Conservation (phyloP, 2,113 vertebrate genomes). For the Macrotus californicus region DNA sequence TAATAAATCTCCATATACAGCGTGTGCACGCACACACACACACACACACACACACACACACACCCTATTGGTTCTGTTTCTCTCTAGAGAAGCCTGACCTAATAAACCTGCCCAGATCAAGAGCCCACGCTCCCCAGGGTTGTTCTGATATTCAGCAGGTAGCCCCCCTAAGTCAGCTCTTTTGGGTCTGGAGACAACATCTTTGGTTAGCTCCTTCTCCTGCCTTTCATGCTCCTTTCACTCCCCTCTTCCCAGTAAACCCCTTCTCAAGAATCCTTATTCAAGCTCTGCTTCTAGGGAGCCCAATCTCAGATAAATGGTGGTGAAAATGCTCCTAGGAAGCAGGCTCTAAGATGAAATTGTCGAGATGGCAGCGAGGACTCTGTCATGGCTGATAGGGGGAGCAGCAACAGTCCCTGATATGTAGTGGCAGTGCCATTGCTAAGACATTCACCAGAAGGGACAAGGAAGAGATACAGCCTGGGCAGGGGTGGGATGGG, state of each 20-base stretch:
- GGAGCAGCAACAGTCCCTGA: background rate
- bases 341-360: background rate
- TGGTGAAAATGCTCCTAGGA: background rate
- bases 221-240: background rate
- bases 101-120: background rate
- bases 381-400: rapidly evolving
- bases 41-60: background rate
- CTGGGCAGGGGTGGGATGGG: too few relatives aligned
- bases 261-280: background rate
- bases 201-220: background rate
- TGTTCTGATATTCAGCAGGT: background rate
- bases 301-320: background rate
- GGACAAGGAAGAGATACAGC: background rate
- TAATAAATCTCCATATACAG: background rate
- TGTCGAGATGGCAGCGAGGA: background rate
- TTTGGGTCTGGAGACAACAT: background rate
- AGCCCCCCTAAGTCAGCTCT: background rate
- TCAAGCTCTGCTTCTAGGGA: background rate
- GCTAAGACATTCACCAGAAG: background rate
- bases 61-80: background rate
- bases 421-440: rapidly evolving
- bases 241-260: background rate
- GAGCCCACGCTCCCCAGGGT: background rate
- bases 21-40: background rate
- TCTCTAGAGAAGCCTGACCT: background rate